Evolutionary conservation across 2,888 invertebrate species (phyloP), one percentile per base, ranked within the genome.

Genomic region (Pandemis heparana): DNA sequence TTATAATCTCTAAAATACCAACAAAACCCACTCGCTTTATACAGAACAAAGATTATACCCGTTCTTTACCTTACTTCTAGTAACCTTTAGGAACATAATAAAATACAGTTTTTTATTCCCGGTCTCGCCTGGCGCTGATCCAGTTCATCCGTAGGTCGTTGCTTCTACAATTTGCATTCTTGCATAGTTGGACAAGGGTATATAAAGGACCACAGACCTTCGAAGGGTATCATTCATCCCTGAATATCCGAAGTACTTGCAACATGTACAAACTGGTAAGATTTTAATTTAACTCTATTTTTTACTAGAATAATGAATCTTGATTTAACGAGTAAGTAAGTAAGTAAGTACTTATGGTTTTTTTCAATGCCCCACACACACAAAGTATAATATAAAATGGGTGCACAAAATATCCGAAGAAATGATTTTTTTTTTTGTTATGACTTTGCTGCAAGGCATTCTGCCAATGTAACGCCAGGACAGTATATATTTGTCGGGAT

Each of bases 221-320:
- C 74, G 76, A 73, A 80, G 82, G 82, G 80, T 83, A 86, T 85
- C 87, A 87, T 83, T 86, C 84, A 84, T 76, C 83, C 83, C 75
- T 80, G 80, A 79, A 83, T 79, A 83, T 61, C 67, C 78, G 77
- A 80, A 79, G 71, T 73, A 75, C 79, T 65, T 79, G 75, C 83
- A 85, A 78, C 83, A 88, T 88, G 88, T 81, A 81, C 77, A 87
- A 85, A 78, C 82, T 88, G 87, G 89, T 88, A 84, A 88, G 88
- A 74, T 16, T 39, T 14, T 41, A 41, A 43, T 23, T 56, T 56
- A 23, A 56, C 12, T 53, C 53, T 18, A 16, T 53, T 16, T 9
- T n/a, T 23, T 4, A 10, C 23, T 53, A 23, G 5, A 56, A 10
- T 56, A 23, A 23, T 2, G 18, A 3, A 56, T 16, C n/a, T n/a